Evolutionary conservation across 64 coral and sea anemone species (phyloP), one percentile per base, ranked within the genome.

Genomic region (Montipora efflorescens): DNA sequence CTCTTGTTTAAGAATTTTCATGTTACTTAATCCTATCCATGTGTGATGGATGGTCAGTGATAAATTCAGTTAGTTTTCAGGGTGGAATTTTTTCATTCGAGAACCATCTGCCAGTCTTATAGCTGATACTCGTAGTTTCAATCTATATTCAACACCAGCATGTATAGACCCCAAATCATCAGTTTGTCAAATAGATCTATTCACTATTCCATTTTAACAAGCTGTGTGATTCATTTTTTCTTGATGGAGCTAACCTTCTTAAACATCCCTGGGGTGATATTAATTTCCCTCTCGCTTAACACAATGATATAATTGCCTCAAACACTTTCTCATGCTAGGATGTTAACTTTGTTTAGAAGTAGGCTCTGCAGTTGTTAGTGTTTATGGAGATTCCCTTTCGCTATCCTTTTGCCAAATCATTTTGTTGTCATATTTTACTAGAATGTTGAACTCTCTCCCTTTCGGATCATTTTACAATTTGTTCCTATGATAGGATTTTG

Each of bases 261-360:
- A 86, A 86, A 86, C 66, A 6, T 73, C 82, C 82, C 82, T 50
- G 82, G 62, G 82, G 82, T 72, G 82, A 86, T 20, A 86, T 49
- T 67, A 86, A 72, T 86, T 71, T 66, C 10, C 19, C 7, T 50
- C 66, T 86, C 18, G 82, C 46, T 86, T 86, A 71, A 86, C 82
- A 86, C 82, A 86, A 86, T 86, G 82, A 86, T 62, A 71, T 86
- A 86, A 86, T 86, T 86, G 82, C 82, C 66, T 19, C 82, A 86
- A 86, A 72, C 66, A 86, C 61, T 44, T 72, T 71, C 47, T 86
- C 64, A 72, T 86, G 82, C 82, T 71, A 86, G 25, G 82, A 72
- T 48, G 49, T 72, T 86, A 86, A 86, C 13, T 86, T 86, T 71
- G 82, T 86, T 86, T 86, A 71, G 47, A 49, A 86, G 46, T 86